Conservation (phyloP, 2,113 vertebrate genomes). For the Panthera uncia region DNA sequence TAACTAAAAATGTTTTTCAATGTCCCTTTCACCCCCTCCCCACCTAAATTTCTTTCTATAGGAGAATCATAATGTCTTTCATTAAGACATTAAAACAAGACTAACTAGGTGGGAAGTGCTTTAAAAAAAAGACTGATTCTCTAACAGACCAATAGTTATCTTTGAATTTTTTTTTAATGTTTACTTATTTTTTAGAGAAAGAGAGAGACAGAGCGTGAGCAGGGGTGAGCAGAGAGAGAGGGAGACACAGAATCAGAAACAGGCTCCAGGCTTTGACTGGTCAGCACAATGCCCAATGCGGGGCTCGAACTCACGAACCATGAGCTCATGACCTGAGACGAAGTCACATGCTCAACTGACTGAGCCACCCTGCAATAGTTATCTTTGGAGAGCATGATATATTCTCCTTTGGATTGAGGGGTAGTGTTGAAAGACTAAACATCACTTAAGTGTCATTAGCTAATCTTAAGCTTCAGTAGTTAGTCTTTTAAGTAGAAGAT, state of each 20-base stretch:
- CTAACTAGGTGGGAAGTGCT: neutral
- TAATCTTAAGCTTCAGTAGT: neutral
- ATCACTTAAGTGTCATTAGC: neutral
- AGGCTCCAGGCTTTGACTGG: no score
- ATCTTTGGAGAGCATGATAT: neutral
- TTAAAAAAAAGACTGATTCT: neutral
- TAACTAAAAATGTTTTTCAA: neutral
- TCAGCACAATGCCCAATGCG: no score
- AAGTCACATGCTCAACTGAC: no score
- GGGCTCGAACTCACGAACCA: no score
- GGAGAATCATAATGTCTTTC: neutral
- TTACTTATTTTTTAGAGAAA: no score
- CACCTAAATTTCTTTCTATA: neutral
- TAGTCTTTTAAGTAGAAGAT: neutral
- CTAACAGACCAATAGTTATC: neutral
- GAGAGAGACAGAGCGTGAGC: no score
- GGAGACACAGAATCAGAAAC: no score
- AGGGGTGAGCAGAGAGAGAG: no score
- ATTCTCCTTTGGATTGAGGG: neutral
- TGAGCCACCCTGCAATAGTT: neutral
- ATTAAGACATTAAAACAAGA: neutral
- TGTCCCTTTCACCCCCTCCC: neutral
- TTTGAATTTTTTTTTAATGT: neutral
- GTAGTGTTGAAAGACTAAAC: neutral
- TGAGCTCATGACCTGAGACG: no score